phyloP scores from a whole-genome alignment of 2,888 invertebrate species.

The Himalopsyche kuldschensis region DNA sequence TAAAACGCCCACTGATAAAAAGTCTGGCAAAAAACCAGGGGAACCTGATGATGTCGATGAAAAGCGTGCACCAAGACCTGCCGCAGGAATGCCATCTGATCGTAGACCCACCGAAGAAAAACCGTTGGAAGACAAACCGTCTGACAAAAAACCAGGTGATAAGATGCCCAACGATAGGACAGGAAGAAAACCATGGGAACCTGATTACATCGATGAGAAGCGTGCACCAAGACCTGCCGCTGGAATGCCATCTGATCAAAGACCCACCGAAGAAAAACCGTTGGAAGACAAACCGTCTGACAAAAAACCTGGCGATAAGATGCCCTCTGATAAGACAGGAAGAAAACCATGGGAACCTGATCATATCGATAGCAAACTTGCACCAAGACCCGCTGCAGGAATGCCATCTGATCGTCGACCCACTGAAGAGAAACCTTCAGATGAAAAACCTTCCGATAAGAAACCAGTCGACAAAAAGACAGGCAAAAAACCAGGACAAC shows the following conservation, averaged over 20 bases:
- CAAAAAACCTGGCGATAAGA: not conserved
- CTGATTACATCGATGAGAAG: slow-evolving; percentile 12
- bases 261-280: slow-evolving; percentile 15
- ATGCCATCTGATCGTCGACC: not conserved
- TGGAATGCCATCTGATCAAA: not conserved
- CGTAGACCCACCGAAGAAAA: not conserved
- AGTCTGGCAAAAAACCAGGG: slow-evolving; percentile 4
- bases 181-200: not conserved
- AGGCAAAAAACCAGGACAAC: not conserved
- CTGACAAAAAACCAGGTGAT: not conserved
- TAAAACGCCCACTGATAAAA: not conserved
- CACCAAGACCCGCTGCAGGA: slow-evolving; percentile 16
- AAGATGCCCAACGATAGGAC: too few relatives aligned
- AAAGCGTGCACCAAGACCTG: not conserved
- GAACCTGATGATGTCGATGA: not conserved
- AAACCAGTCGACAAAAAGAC: slow-evolving; percentile 37
- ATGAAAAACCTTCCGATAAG: slow-evolving; percentile 11
- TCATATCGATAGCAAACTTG: not conserved
- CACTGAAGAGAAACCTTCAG: slow-evolving; percentile 18
- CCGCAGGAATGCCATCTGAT: not conserved
- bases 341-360: slow-evolving; percentile 9
- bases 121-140: slow-evolving; percentile 15
- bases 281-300: slow-evolving; percentile 15
- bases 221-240: not conserved
- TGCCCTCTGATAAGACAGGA: slow-evolving; percentile 16